These are phyloP conservation scores for Pterocles orientalis DNA, from an alignment of 2,113 vertebrate genomes.

Conservation along the genomic window DNA sequence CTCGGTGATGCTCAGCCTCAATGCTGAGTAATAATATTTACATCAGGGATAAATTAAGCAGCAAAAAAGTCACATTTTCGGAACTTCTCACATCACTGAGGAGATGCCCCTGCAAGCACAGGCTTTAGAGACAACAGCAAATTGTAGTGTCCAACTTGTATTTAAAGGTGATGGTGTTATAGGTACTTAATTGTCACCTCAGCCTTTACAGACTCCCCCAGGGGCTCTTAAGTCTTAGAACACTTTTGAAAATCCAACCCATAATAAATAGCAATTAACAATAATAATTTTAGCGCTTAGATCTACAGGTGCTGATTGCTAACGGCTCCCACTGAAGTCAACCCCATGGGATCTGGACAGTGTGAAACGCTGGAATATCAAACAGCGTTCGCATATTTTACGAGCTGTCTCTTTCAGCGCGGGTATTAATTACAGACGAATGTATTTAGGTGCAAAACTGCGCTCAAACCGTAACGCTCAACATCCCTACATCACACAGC, in stretches of 20 bases:
- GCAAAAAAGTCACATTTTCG: not conserved
- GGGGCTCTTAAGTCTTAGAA: not conserved
- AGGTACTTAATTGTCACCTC: not conserved
- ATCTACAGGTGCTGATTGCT: conserved; percentile 54
- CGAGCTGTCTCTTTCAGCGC: not conserved
- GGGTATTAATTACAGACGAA: conserved; percentile 41
- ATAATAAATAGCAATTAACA: conserved; percentile 36
- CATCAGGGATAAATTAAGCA: not conserved
- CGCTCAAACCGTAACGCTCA: not conserved
- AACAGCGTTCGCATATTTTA: not conserved
- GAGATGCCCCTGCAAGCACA: not conserved
- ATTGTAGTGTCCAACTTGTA: not conserved
- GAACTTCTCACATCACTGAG: not conserved
- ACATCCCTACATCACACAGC: not conserved
- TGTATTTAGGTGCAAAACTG: not conserved
- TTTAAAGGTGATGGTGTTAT: not conserved
- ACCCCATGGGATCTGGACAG: not conserved
- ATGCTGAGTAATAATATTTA: not conserved
- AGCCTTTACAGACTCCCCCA: not conserved
- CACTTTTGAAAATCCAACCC: conserved; percentile 5
- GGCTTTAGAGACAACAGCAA: not conserved
- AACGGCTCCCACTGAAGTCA: conserved; percentile 7
- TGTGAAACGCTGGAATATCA: conserved; percentile 17
- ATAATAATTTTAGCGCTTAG: not conserved
- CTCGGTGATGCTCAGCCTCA: not conserved